phyloP scores from a whole-genome alignment of 2,888 invertebrate genomes.

The Noctua janthe region DNA sequence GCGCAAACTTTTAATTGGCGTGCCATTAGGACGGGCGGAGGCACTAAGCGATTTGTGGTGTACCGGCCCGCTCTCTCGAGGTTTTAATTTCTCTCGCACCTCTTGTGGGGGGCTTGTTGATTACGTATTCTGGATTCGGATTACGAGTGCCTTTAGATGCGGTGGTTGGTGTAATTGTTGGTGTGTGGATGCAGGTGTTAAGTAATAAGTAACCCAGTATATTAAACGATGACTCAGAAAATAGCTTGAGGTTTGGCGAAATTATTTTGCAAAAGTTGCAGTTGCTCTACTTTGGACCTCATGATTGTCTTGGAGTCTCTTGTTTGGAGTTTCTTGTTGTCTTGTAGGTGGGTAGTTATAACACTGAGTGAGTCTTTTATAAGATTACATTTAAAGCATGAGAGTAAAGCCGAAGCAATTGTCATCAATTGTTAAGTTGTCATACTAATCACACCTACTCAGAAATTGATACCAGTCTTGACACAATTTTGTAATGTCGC shows the following conservation, averaged over 20 bases:
- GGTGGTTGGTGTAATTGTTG: constrained; percentile 37
- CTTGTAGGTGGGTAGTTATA: too few species aligned
- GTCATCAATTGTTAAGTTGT: not conserved
- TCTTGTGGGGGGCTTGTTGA: constrained; percentile 77
- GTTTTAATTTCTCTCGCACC: constrained; percentile 87
- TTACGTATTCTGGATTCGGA: constrained; percentile 75
- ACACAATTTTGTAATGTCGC: not conserved
- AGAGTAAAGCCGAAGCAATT: not conserved
- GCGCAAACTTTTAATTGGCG: constrained; percentile 90
- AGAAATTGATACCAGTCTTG: not conserved
- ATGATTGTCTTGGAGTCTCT: not conserved
- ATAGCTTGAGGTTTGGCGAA: not conserved
- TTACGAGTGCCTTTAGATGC: constrained; percentile 62
- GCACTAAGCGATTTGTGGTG: constrained; percentile 90
- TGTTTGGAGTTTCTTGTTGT: too few species aligned
- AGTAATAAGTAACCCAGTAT: not conserved
- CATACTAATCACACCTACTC: not conserved
- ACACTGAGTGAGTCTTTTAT: not conserved
- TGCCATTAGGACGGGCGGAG: constrained; percentile 89
- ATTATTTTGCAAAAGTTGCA: not conserved
- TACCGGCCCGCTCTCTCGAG: constrained; percentile 87
- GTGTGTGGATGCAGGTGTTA: constrained; percentile 17
- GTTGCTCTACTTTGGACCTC: not conserved
- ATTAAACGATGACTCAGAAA: not conserved
- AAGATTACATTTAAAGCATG: not conserved